These are phyloP conservation scores for Buphagus erythrorhynchus DNA, from an alignment of 2,797 vertebrate genomes.

Conservation along the genomic window DNA sequence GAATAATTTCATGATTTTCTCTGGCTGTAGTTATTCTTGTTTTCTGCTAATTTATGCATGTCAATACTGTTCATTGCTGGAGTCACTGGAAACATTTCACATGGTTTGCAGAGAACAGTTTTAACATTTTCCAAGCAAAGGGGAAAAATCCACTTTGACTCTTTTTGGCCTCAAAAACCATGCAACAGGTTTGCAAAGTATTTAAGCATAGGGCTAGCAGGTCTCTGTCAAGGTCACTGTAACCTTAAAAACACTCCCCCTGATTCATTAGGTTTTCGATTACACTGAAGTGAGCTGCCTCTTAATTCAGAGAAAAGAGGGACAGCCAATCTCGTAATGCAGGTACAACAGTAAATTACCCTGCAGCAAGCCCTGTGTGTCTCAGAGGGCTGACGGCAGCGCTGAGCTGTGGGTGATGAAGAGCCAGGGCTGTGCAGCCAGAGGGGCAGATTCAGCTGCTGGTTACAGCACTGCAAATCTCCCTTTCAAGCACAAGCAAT, in stretches of 20 bases:
- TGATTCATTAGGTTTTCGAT: background rate
- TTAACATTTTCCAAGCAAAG: background rate
- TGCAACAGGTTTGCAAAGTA: background rate
- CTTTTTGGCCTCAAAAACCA: background rate
- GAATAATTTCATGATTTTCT: background rate
- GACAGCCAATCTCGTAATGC: background rate
- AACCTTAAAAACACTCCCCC: background rate
- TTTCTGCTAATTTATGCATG: conserved; percentile 1
- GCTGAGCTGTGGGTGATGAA: background rate
- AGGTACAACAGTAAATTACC: background rate
- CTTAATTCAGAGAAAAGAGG: background rate
- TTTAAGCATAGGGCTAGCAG: background rate
- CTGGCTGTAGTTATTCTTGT: background rate
- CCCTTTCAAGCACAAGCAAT: background rate
- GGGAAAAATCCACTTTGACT: background rate
- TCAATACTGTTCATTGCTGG: background rate
- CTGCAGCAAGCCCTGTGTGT: background rate
- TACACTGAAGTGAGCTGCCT: background rate
- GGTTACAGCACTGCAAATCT: background rate
- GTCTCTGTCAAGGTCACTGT: background rate
- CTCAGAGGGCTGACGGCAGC: background rate
- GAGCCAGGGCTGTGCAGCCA: background rate
- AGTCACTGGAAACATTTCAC: background rate
- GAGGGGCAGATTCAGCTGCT: background rate
- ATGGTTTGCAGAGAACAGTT: background rate